Evolutionary conservation across 2,113 vertebrate species (phyloP).

Genomic region (Salvelinus alpinus): DNA sequence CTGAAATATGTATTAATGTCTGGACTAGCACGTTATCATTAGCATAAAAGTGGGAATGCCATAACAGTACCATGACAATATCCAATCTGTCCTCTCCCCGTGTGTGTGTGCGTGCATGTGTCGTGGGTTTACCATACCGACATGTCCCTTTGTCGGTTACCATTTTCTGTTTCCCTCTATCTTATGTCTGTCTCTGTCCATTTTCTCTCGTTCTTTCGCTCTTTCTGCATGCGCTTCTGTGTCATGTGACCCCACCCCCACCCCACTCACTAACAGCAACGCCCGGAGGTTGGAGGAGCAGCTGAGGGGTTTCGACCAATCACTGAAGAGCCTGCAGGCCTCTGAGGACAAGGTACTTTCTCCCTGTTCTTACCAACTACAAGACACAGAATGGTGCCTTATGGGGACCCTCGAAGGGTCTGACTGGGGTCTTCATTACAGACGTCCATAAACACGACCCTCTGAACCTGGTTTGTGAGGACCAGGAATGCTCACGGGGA

Average conservation of each 20-base stretch:
- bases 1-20: not conserved
- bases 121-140: conserved; percentile 1
- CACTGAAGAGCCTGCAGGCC: conserved; percentile 88
- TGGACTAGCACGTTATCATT: not conserved
- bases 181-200: not conserved
- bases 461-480: too few species aligned
- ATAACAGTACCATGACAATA: conserved; percentile 26
- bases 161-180: too few species aligned
- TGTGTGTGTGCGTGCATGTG: conserved; percentile 30
- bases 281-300: conserved; percentile 86
- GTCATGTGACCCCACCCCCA: conserved; percentile 58
- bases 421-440: not conserved
- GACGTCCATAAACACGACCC: not conserved
- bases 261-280: conserved; percentile 79
- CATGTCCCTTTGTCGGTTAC: not conserved
- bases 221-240: conserved; percentile 63
- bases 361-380: not conserved
- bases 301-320: conserved; percentile 88
- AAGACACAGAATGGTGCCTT: not conserved
- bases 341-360: conserved; percentile 89
- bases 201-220: not conserved
- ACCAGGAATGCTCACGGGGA: not conserved
- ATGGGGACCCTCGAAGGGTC: conserved; percentile 5
- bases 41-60: conserved; percentile 43
- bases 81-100: conserved; percentile 28